Base-by-base conservation (phyloP, 2,797 vertebrate species). In the Trematomus bernacchii region DNA sequence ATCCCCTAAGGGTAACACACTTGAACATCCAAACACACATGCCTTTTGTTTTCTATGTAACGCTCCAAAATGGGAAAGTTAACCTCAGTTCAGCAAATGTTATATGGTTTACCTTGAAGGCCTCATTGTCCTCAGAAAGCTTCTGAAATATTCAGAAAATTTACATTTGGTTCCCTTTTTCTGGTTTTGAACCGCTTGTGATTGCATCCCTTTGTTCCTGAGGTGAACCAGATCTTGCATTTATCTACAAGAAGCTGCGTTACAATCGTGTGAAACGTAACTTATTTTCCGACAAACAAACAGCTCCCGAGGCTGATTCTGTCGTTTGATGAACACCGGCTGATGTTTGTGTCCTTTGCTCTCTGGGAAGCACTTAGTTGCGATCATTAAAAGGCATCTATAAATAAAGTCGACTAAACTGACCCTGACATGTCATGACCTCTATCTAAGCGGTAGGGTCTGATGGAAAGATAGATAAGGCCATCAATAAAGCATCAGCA, bases 301-400 rank as follows among this genome's bases (percentile, higher is more conserved):
- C 54, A 6, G 30, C 67, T 52, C n/a, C 15, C 1, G 21, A 12
- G 27, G 54, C 27, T 3, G 27, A 2, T 0, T 14, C 33, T 3
- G 68, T 23, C 62, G 55, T 70, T 14, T 71, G 75, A 21, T 19
- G 13, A 55, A 46, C 48, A 13, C 11, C 11, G n/a, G 40, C 30
- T 7, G 44, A 61, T 53, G 52, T 60, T 65, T 40, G 50, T 47
- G 71, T 52, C 42, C 66, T 58, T 19, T 12, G 30, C 48, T 61
- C 47, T 59, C 72, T 43, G 57, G 0, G 23, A 59, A 79, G 81
- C 83, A 75, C 82, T 84, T 78, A 79, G 77, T 2, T 66, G 42
- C 54, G 16, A 65, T 87, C 76, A 83, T 75, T 89, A 5, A 89
- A 86, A 82, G 27, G 80, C 54, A 60, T 74, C 85, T 82, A 82